Percentiles rank a stretch among this genome's conserved stretches.
phyloP scores from a whole-genome alignment of 2,113 vertebrate species.

The Xenopus laevis region DNA sequence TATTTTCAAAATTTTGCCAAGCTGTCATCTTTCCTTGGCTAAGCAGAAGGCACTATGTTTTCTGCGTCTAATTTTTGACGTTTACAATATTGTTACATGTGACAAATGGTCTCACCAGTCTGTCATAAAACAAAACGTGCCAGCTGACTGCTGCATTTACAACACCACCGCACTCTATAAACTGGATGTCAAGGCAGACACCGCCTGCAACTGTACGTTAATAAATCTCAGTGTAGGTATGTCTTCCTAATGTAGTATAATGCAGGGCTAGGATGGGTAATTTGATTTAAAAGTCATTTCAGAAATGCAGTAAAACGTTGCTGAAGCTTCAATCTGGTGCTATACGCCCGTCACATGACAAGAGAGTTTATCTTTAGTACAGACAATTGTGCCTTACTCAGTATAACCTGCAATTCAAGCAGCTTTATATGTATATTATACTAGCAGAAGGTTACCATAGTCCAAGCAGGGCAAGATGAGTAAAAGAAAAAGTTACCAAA shows the following conservation, averaged over 20 bases:
- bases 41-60: neutral
- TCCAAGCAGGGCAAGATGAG: too few species aligned
- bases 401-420: too few species aligned
- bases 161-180: constrained; percentile 17
- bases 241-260: constrained; percentile 40
- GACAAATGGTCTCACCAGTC: constrained; percentile 36
- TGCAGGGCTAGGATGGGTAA: constrained; percentile 35
- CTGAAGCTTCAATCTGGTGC: too few species aligned
- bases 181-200: constrained; percentile 17
- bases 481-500: too few species aligned
- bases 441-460: too few species aligned
- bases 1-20: constrained; percentile 5
- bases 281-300: constrained; percentile 46
- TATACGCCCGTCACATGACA: neutral
- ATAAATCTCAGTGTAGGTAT: constrained; percentile 38
- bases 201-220: constrained; percentile 6
- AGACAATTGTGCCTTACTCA: too few species aligned
- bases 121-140: constrained; percentile 28
- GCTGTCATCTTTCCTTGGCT: neutral
- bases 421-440: too few species aligned
- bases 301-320: constrained; percentile 34
- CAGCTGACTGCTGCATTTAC: constrained; percentile 24
- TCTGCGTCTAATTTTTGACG: neutral
- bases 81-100: constrained; percentile 40
- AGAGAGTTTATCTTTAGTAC: too few species aligned